Conservation (phyloP, 2,888 invertebrate species). For the Polietes domitor region DNA sequence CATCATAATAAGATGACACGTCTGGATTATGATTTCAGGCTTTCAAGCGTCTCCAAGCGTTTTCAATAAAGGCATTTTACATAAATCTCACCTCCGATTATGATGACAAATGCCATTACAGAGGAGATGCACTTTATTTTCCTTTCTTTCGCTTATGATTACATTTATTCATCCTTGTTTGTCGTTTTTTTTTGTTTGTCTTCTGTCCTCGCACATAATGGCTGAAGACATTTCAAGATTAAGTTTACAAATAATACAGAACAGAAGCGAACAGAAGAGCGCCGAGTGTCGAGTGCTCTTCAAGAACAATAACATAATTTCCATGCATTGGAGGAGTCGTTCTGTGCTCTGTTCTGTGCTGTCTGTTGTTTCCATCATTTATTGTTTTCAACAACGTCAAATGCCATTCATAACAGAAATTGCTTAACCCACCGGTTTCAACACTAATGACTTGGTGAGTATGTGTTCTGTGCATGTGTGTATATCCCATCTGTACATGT, state of each 20-base stretch:
- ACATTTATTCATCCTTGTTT: conserved; percentile 5
- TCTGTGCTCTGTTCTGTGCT: neutral
- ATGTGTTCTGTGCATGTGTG: conserved; percentile 24
- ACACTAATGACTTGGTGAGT: conserved; percentile 54
- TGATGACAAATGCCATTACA: conserved; percentile 19
- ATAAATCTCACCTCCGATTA: conserved; percentile 29
- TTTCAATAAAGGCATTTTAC: neutral
- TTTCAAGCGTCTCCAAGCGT: neutral
- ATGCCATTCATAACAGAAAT: conserved; percentile 61
- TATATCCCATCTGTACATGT: conserved; percentile 41
- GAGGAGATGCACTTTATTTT: conserved; percentile 27
- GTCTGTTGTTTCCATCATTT: conserved; percentile 51
- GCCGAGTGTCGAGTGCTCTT: conserved; percentile 9
- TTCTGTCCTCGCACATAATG: neutral
- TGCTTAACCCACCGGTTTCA: conserved; percentile 55
- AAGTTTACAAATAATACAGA: conserved; percentile 20
- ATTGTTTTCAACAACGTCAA: conserved; percentile 60
- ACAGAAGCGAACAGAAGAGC: neutral
- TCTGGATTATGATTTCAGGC: neutral
- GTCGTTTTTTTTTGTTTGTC: neutral
- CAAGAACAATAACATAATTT: conserved; percentile 42
- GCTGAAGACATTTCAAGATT: conserved; percentile 31
- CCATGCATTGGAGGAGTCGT: conserved; percentile 26
- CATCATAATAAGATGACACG: conserved; percentile 14
- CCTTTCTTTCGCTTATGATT: conserved; percentile 13